A percentile compares a stretch with the other conserved stretches of the same genome.
Conservation (phyloP, 2,113 vertebrate genomes). For the Atlantisia rogersi region DNA sequence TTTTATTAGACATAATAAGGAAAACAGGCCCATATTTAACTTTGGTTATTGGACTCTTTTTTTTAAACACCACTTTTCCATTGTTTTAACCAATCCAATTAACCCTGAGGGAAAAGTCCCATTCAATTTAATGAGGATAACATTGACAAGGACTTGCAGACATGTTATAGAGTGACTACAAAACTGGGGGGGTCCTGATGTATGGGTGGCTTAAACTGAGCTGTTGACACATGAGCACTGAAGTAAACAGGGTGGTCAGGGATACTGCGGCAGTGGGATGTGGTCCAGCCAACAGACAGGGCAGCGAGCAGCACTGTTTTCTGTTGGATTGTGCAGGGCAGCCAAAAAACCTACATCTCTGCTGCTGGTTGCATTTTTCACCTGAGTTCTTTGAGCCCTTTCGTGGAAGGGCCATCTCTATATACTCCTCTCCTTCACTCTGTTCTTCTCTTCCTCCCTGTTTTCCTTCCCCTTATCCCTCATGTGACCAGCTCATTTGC, state of each 20-base stretch:
- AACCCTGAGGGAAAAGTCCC: background rate
- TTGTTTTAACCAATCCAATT: constrained; percentile 3
- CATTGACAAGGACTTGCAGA: background rate
- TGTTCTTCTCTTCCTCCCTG: background rate
- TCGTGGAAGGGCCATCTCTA: background rate
- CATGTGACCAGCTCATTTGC: constrained; percentile 25
- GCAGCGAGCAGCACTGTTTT: background rate
- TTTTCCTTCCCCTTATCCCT: background rate
- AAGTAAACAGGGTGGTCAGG: background rate
- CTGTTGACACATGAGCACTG: background rate
- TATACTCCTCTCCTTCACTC: background rate
- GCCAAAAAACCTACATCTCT: background rate
- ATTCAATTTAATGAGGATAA: background rate
- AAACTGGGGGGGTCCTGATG: background rate
- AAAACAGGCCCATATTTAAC: background rate
- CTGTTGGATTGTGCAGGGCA: background rate
- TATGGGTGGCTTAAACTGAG: background rate
- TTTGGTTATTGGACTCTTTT: background rate
- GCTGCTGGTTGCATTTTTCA: background rate
- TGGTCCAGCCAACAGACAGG: background rate
- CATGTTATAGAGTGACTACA: background rate
- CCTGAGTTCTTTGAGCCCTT: constrained; percentile 2
- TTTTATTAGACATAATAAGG: background rate
- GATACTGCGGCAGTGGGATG: background rate
- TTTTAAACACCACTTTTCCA: background rate